phyloP scores from a whole-genome alignment of 2,113 vertebrate species.

The Crotalus helleri region DNA sequence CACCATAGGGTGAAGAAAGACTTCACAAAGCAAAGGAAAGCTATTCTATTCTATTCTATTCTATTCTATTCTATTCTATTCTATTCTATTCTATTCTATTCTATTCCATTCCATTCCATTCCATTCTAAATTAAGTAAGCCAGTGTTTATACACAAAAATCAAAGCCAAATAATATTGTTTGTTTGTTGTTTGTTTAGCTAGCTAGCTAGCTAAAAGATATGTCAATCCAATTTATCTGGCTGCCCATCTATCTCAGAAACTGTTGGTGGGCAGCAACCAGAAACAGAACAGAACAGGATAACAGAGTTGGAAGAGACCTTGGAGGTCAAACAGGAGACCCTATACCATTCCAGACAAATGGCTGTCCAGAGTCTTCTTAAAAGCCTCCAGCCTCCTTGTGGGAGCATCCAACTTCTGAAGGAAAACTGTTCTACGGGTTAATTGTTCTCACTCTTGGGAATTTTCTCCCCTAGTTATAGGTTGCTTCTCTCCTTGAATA shows the following conservation, averaged over 20 bases:
- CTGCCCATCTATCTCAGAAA: not conserved
- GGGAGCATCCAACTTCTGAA: too few species aligned
- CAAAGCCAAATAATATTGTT: not conserved
- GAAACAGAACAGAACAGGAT: not conserved
- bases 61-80: too few species aligned
- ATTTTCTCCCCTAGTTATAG: not conserved
- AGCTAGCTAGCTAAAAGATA: too few species aligned
- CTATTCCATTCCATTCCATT: too few species aligned
- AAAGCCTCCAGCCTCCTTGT: too few species aligned
- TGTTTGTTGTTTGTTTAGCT: too few species aligned
- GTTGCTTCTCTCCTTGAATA: not conserved
- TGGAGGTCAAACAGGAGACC: not conserved
- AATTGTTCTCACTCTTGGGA: not conserved
- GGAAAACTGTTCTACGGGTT: not conserved
- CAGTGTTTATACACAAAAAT: not conserved
- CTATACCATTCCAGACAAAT: not conserved
- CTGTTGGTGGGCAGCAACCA: not conserved
- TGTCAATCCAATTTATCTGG: not conserved
- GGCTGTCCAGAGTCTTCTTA: not conserved
- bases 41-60: too few species aligned
- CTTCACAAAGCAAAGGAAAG: too few species aligned
- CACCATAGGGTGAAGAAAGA: too few species aligned
- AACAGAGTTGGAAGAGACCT: too few species aligned
- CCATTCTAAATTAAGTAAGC: not conserved
- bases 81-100: too few species aligned